phyloP scores from a whole-genome alignment of 2,113 vertebrate species.

The Todiramphus saurophagus region DNA sequence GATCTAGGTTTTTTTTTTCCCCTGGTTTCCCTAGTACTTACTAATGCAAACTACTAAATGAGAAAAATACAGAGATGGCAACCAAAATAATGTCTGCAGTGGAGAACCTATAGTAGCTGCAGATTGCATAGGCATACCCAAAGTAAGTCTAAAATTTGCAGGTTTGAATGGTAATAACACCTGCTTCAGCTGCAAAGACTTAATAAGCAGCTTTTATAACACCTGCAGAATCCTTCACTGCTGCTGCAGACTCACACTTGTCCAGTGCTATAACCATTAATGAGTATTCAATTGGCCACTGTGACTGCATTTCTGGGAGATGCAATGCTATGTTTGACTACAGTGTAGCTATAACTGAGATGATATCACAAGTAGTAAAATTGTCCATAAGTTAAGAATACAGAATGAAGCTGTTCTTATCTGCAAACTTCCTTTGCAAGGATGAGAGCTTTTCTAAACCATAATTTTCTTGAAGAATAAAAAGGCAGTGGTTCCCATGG shows the following conservation, averaged over 20 bases:
- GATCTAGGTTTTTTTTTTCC: background rate
- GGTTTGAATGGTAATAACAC: background rate
- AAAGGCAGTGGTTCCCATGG: slow-evolving; percentile 35
- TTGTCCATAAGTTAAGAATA: background rate
- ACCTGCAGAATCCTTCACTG: background rate
- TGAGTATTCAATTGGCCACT: rapidly evolving
- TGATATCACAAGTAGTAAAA: background rate
- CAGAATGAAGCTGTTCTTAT: background rate
- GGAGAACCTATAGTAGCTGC: background rate
- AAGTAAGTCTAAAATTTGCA: background rate
- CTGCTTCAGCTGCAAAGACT: background rate
- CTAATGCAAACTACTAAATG: background rate
- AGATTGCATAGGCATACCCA: background rate
- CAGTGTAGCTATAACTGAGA: background rate
- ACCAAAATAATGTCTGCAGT: background rate
- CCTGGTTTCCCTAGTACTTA: background rate
- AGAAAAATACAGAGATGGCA: background rate
- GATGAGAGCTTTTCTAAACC: slow-evolving; percentile 19
- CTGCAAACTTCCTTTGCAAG: slow-evolving; percentile 36
- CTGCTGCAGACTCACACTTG: background rate
- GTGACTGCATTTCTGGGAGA: background rate
- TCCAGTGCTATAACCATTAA: background rate
- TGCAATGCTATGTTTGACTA: background rate
- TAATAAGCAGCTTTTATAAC: background rate
- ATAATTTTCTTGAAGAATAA: background rate